Base-by-base conservation (phyloP, 2,888 invertebrate species). In the Chromoteleia sp. region DNA sequence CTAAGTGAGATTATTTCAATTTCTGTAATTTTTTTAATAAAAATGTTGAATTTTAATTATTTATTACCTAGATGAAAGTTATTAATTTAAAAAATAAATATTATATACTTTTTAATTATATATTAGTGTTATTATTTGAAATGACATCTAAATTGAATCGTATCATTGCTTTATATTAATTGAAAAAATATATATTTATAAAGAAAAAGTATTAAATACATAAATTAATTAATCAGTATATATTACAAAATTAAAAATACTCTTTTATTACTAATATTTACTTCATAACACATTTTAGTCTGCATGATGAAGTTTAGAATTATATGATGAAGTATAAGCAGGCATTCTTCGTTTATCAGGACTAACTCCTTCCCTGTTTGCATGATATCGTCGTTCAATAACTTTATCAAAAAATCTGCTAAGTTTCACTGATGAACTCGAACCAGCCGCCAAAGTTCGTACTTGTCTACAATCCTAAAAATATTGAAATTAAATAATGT, bases 341-440 rank as follows among this genome's bases (percentile, higher is more conserved):
- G 92, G 92, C 0, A 93, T 90, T 85, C 91, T 89, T 33, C 93
- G 91, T 85, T 93, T 93, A 82, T 94, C 94, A 3, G 93, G 93
- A 85, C 93, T 93, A 15, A 92, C 91, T 52, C 93, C 92, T 81
- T 92, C 92, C 73, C 88, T 88, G 1, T 92, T 92, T 1, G 87
- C 85, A 87, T 94, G 93, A 87, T 94, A 94, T 6, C 94, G 92
- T 84, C 93, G 92, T 87, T 94, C 94, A 78, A 95, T 94, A 8
- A 96, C 95, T 92, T 97, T 97, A 92, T 99, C 99, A 91, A 98
- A 98, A 93, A 99, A 99, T 88, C 98, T 94, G 1, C 97, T 96
- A 25, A 99, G 92, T 92, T 98, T 98, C 0, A 99, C 98, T 6
- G 98, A 96, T 90, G 98, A 98, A 73, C 98, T 97, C 2, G 97